These are phyloP conservation scores for Canis aureus DNA, from an alignment of 2,113 vertebrate species.

Conservation along the genomic window DNA sequence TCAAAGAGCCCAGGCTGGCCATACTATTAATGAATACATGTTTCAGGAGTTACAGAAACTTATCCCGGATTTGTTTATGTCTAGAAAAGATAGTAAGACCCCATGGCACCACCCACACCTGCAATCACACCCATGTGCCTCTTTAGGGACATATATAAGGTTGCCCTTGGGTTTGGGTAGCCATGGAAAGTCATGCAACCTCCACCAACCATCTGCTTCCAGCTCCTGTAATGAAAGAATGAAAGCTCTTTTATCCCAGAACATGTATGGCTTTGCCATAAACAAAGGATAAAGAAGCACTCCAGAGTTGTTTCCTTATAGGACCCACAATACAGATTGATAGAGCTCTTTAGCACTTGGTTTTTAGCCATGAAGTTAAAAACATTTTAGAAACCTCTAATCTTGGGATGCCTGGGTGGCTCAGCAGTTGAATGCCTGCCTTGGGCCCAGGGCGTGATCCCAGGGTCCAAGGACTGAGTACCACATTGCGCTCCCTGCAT, in stretches of 20 bases:
- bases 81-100: not conserved
- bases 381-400: constrained; percentile 56
- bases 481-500: too few species aligned
- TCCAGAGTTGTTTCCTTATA: not conserved
- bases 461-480: too few species aligned
- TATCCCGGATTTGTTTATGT: not conserved
- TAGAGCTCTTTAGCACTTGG: not conserved
- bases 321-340: not conserved
- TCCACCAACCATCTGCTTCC: not conserved
- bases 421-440: too few species aligned
- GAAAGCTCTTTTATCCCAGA: too few species aligned
- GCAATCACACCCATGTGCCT: not conserved
- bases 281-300: not conserved
- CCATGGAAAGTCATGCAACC: not conserved
- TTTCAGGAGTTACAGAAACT: not conserved
- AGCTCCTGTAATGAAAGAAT: not conserved
- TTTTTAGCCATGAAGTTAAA: constrained; percentile 36
- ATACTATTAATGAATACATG: constrained; percentile 15
- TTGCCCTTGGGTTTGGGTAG: not conserved
- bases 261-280: not conserved
- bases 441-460: too few species aligned
- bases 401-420: not conserved
- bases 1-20: not conserved
- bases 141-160: not conserved
- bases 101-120: not conserved